phyloP scores from a whole-genome alignment of 2,797 vertebrate genomes.

The Oreortyx pictus region DNA sequence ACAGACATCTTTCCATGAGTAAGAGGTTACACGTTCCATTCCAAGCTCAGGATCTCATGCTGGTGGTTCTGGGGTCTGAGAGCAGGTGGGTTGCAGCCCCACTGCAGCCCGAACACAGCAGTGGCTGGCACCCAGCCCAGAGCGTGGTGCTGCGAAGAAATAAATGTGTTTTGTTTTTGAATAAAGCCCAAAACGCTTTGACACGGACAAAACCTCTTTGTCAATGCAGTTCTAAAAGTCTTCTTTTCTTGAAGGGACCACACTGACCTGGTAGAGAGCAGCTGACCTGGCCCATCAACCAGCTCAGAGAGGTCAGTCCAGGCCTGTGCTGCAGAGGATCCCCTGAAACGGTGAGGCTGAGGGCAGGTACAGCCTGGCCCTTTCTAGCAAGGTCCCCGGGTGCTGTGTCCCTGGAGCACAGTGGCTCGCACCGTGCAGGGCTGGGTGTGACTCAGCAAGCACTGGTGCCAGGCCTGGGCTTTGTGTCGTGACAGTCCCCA shows the following conservation, averaged over 20 bases:
- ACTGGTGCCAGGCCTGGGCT: neutral
- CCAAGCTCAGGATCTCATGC: neutral
- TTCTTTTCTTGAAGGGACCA: neutral
- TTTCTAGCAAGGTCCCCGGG: neutral
- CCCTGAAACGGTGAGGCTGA: neutral
- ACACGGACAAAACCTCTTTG: slow-evolving; percentile 36
- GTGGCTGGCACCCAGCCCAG: neutral
- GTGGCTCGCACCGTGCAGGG: neutral
- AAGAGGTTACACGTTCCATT: neutral
- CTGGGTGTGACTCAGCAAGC: neutral
- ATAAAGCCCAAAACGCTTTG: slow-evolving; percentile 1
- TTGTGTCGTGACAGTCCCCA: neutral
- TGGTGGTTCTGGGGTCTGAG: neutral
- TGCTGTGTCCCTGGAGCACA: neutral
- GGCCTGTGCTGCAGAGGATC: fast-evolving
- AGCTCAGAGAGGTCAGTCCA: neutral
- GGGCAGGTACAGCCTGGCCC: fast-evolving
- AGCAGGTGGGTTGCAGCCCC: neutral
- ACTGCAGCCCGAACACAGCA: slow-evolving; percentile 17
- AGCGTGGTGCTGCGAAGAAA: neutral
- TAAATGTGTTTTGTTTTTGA: slow-evolving; percentile 41
- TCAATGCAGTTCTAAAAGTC: neutral
- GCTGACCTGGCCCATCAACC: neutral
- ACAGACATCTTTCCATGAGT: neutral
- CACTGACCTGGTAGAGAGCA: neutral